Evolutionary conservation across 1,140 invertebrate species (phyloP), one percentile per base, ranked within the genome.

Genomic region (Conopomorpha cramerella): DNA sequence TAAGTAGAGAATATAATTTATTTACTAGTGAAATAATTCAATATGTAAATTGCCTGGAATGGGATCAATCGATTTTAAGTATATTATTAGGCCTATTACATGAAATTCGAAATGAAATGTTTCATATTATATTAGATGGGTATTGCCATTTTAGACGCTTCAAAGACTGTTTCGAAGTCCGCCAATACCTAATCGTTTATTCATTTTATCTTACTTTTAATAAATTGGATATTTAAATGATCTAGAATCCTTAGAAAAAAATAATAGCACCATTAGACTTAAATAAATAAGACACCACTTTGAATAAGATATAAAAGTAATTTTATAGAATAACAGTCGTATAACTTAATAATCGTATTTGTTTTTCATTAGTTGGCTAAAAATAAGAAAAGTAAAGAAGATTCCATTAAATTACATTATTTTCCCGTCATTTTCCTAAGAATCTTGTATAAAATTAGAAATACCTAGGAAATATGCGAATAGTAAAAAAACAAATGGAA

Each of bases 1-100:
- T 6, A 23, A 23, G 10, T 23, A 23, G 19, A 23, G 4, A 6
- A 23, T 6, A 23, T 6, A 6, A 23, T 23, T 23, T 23, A 23
- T 23, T 6, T 6, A 23, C 19, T 23, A 23, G 19, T 4, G 10
- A 23, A 23, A 23, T 23, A 23, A 23, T 23, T 38, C 34, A 34
- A 34, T 19, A 39, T 53, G 55, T 59, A 49, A 62, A 64, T 55
- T 64, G 70, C 63, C 70, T 74, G 70, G 70, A 66, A 45, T 45
- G 70, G 66, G 70, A 71, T 56, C 66, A 71, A 74, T 66, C 70
- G 61, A 58, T 43, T 63, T 66, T 68, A 71, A 73, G 60, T 67
- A 72, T 61, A 49, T 23, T 23, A 6, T 23, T 6, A 23, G 4
- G 19, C 4, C 4, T 10, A 23, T 23, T n/a, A n/a, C n/a, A n/a